phyloP scores from a whole-genome alignment of 1,140 invertebrate genomes.

The Paramacrobiotus metropolitanus region DNA sequence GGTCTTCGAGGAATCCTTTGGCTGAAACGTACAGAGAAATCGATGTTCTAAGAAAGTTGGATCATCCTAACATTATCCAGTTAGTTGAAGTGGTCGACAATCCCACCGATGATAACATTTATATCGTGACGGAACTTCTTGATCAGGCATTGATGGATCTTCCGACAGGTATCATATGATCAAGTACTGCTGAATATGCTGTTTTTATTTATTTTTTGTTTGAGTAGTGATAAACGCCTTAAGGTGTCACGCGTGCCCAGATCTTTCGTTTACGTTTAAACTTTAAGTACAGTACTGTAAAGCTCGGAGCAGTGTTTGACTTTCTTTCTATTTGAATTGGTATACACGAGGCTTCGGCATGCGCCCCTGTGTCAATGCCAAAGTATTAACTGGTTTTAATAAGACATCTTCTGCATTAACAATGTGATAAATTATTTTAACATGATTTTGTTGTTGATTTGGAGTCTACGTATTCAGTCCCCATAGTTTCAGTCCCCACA shows the following conservation, averaged over 20 bases:
- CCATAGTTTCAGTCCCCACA: too few relatives aligned
- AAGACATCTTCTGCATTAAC: too few relatives aligned
- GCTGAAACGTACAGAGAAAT: conserved; percentile 52
- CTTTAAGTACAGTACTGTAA: too few relatives aligned
- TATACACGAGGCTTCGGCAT: too few relatives aligned
- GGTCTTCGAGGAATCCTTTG: neutral
- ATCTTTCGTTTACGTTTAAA: too few relatives aligned
- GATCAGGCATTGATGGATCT: conserved; percentile 68
- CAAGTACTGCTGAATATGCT: neutral
- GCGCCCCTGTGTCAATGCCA: too few relatives aligned
- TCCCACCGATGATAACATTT: conserved; percentile 75
- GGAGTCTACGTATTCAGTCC: too few relatives aligned
- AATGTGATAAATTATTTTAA: too few relatives aligned
- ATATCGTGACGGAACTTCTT: conserved; percentile 62
- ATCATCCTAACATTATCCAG: conserved; percentile 88
- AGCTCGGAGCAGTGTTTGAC: too few relatives aligned
- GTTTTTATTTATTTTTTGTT: neutral
- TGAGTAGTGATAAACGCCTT: neutral
- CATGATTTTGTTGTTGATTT: too few relatives aligned
- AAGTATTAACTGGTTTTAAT: too few relatives aligned
- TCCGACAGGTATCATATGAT: conserved; percentile 32
- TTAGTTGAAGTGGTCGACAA: conserved; percentile 81
- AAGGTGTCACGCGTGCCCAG: neutral
- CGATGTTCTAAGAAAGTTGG: conserved; percentile 80
- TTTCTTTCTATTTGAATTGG: too few relatives aligned